Evolutionary conservation across 2,113 vertebrate genomes (phyloP).

Genomic region (Crypturellus undulatus): DNA sequence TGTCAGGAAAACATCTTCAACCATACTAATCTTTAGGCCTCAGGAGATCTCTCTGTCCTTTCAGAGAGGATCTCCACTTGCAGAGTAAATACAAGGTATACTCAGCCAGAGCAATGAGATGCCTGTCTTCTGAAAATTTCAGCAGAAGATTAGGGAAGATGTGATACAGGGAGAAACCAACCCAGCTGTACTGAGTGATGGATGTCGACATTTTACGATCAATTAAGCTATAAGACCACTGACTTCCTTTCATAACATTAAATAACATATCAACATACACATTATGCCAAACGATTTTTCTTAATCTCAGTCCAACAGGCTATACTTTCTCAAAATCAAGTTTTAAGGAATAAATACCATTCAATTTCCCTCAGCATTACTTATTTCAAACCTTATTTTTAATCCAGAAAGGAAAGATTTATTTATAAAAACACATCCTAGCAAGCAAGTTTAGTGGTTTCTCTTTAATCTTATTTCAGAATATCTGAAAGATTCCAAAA

Average conservation of each 20-base stretch:
- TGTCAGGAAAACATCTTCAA: neutral
- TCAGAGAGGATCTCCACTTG: neutral
- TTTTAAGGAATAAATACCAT: neutral
- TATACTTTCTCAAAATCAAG: neutral
- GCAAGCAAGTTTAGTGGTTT: neutral
- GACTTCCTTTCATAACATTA: neutral
- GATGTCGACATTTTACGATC: neutral
- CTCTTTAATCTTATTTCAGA: neutral
- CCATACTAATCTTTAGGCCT: neutral
- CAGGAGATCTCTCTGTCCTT: neutral
- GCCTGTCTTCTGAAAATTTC: neutral
- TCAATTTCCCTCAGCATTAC: neutral
- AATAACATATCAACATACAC: neutral
- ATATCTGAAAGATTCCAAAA: neutral
- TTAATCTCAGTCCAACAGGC: neutral
- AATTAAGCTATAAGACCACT: neutral
- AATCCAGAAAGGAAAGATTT: neutral
- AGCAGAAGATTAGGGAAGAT: neutral
- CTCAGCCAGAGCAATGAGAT: neutral
- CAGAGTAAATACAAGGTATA: neutral
- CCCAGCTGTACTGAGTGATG: neutral
- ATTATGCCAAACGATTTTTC: neutral
- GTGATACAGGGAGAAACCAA: neutral
- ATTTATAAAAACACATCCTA: neutral
- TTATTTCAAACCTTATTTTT: neutral